Evolutionary conservation across 2,797 vertebrate species (phyloP), one percentile per base, ranked within the genome.

Genomic region (Pseudopleuronectes americanus): DNA sequence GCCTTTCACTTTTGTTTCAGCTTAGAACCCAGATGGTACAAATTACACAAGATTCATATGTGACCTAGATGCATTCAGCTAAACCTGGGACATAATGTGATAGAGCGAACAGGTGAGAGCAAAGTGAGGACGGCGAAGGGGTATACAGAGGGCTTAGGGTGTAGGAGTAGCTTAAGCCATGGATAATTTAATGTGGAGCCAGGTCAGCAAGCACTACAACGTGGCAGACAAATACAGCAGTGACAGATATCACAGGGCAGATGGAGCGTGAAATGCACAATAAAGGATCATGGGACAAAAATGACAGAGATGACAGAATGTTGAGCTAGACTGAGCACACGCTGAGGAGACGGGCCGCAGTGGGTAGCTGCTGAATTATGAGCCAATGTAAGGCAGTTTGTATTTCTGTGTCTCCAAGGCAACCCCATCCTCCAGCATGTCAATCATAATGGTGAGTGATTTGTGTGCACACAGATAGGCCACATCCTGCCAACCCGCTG

Each of bases 361-460:
- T 36, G 47, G 17, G 8, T 55, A 33, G 68, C 45, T 14, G 84
- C 71, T 79, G 62, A 62, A 68, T 79, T 77, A 71, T 28, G 57
- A 65, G 74, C 48, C 65, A 90, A 81, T 84, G 61, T 33, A 19
- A 80, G 74, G 70, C 76, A 89, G 91, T 87, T 87, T 89, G 77
- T 90, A 62, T 91, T 84, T 84, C 70, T 76, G 58, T 24, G 79
- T 92, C 90, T 87, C 91, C 89, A 90, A 62, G 89, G 89, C 86
- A 92, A 92, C 90, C 71, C 64, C 74, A 67, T 87, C 57, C 68
- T 73, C 76, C 64, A 68, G 51, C 79, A 71, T 85, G 86, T 82
- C 91, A 90, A 82, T 92, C 86, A 89, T 80, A 43, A 79, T 57
- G 36, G 71, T 41, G 64, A 70, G 72, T 81, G 83, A 79, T 82